Base-by-base conservation (phyloP, 2,113 vertebrate species). In the Muscicapa adusta region DNA sequence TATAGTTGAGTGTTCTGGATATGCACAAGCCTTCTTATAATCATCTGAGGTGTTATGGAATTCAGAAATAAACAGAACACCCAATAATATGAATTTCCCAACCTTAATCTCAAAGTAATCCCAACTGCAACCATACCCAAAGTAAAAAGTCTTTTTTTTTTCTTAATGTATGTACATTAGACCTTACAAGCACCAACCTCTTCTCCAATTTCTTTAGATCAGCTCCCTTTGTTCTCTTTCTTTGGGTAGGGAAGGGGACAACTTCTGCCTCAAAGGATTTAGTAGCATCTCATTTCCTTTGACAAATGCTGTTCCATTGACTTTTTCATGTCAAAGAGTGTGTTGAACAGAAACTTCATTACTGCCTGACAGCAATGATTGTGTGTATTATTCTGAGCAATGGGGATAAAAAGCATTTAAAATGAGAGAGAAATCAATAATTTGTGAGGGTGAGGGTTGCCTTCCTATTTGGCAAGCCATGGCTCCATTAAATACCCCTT, bases 311-410 rank as follows among this genome's bases (percentile, higher is more conserved):
- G 13, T 74, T 65, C n/a, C 66, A 53, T 43, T 91, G 63, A 70
- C 67, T 77, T 90, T 73, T 76, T 84, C 54, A 15, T 92, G 74
- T 85, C 75, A 91, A n/a, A 33, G 53, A 86, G 2, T 57, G 33
- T 82, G 56, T 68, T 74, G 61, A 92, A 87, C 54, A 94, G 85
- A 84, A 95, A 81, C 71, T 92, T 88, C 71, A 63, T 92, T 91
- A 84, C n/a, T 82, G 19, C 74, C 63, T 86, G 84, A 86, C 88
- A 94, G 48, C 77, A 76, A 24, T 66, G 48, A 67, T 80, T 0
- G 0, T 57, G 12, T 78, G 28, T 76, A 50, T 57, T 62, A 86
- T 54, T 72, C 54, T 47, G 33, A 78, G 38, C 33, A 78, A 81
- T 43, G 42, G 22, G 67, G 65, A 72, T 48, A 76, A 78, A 83